Percentiles rank a stretch among this genome's conserved stretches.
Evolutionary conservation across 2,797 vertebrate genomes (phyloP).

Genomic region (Gallinago solitaria): DNA sequence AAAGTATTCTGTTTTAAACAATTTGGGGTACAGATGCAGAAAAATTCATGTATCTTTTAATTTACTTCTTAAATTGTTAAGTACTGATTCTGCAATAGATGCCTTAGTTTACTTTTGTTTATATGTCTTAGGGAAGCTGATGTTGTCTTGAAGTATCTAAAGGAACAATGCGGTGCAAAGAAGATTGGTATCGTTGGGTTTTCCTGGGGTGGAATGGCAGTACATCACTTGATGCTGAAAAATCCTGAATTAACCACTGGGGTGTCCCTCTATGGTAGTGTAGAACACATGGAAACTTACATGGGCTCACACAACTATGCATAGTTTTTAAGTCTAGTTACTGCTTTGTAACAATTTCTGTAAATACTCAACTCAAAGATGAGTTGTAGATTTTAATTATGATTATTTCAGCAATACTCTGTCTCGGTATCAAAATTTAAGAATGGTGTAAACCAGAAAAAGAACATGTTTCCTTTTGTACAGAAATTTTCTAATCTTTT

Average conservation of each 20-base stretch:
- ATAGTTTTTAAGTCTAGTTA: neutral
- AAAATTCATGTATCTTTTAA: neutral
- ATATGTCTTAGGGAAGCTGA: conserved; percentile 82
- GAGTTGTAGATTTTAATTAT: neutral
- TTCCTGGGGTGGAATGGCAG: conserved; percentile 93
- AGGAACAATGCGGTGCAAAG: conserved; percentile 79
- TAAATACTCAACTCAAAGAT: neutral
- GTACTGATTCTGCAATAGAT: neutral
- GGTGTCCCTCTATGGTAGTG: conserved; percentile 89
- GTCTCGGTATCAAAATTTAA: neutral
- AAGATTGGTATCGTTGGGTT: conserved; percentile 88
- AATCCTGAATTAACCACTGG: conserved; percentile 87
- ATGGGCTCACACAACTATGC: neutral
- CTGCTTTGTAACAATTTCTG: neutral
- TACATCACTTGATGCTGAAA: conserved; percentile 85
- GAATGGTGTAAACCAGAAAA: neutral
- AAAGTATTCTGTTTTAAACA: neutral
- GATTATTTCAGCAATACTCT: neutral
- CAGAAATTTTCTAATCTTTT: neutral
- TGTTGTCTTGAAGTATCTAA: conserved; percentile 85
- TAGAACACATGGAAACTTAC: conserved; percentile 28
- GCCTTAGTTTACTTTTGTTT: conserved; percentile 42
- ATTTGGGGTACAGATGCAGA: neutral
- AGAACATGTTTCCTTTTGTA: neutral
- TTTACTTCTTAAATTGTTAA: neutral